These are phyloP conservation scores for Ctena decussata DNA, from an alignment of 2,888 invertebrate species.

Conservation along the genomic window DNA sequence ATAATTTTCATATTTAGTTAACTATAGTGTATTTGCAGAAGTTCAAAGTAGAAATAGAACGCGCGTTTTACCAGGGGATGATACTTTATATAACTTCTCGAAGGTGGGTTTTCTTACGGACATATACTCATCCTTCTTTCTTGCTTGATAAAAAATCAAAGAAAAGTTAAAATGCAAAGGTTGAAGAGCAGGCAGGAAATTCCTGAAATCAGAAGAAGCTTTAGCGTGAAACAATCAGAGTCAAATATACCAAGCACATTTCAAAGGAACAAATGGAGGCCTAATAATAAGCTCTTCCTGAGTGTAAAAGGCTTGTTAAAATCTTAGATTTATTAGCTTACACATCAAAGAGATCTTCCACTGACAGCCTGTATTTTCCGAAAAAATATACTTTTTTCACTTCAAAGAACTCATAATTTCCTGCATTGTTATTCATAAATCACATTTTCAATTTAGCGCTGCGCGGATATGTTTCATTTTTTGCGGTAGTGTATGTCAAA, in stretches of 20 bases:
- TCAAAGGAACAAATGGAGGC: neutral
- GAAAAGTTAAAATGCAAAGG: neutral
- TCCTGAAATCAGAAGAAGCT: neutral
- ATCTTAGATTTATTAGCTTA: neutral
- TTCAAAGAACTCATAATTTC: slow-evolving; percentile 1
- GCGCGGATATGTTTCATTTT: neutral
- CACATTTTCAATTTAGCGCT: slow-evolving; percentile 15
- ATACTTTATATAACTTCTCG: too few species aligned
- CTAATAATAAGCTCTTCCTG: slow-evolving; percentile 5
- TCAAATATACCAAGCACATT: neutral
- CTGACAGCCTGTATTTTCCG: slow-evolving; percentile 4
- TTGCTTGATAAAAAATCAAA: too few species aligned
- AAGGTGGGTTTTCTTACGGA: too few species aligned
- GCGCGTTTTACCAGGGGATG: too few species aligned
- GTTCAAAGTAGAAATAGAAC: too few species aligned
- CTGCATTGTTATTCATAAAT: slow-evolving; percentile 11
- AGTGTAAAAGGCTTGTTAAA: slow-evolving; percentile 1
- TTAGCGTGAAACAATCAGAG: neutral
- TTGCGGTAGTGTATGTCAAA: neutral
- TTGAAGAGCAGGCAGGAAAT: neutral
- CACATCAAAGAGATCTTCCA: slow-evolving; percentile 2
- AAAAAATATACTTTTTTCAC: neutral
- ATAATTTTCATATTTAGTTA: too few species aligned
- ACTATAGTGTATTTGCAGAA: too few species aligned
- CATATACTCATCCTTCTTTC: too few species aligned